Evolutionary conservation across 2,888 invertebrate genomes (phyloP).

Genomic region (Cryptus armator): DNA sequence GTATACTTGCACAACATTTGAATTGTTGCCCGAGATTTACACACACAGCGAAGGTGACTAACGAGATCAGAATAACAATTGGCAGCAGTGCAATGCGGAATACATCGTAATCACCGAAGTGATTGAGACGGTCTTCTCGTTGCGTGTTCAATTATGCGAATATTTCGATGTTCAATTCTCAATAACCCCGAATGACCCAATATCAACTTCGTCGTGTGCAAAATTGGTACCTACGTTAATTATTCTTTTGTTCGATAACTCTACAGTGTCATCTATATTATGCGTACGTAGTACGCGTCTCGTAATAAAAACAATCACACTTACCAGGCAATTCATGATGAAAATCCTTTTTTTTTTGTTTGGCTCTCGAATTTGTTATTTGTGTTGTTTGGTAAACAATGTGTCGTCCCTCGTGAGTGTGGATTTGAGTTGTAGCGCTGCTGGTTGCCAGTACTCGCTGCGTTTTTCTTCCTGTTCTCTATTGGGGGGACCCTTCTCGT

Average conservation of each 20-base stretch:
- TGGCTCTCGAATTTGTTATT: background rate
- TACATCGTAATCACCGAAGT: constrained; percentile 12
- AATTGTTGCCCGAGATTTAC: constrained; percentile 35
- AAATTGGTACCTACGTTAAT: background rate
- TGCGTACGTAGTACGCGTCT: background rate
- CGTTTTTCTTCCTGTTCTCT: constrained; percentile 56
- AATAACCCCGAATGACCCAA: constrained; percentile 9
- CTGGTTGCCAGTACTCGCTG: constrained; percentile 79
- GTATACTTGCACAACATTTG: constrained; percentile 51
- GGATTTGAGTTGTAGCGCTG: constrained; percentile 73
- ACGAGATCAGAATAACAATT: constrained; percentile 53
- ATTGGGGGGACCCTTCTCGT: constrained; percentile 46
- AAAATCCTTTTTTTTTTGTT: constrained; percentile 40
- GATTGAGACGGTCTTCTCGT: background rate
- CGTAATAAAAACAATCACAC: constrained; percentile 67
- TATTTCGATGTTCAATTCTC: background rate
- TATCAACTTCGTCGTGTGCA: background rate
- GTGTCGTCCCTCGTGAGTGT: constrained; percentile 53
- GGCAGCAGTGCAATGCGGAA: background rate
- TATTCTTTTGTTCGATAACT: constrained; percentile 35
- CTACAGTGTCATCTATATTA: background rate
- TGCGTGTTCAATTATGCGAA: background rate
- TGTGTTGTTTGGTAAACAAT: background rate
- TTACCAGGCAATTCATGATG: constrained; percentile 82
- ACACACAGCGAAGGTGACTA: constrained; percentile 36